Evolutionary conservation across 2,888 invertebrate species (phyloP), one percentile per base, ranked within the genome.

Genomic region (Ethmia dodecea): DNA sequence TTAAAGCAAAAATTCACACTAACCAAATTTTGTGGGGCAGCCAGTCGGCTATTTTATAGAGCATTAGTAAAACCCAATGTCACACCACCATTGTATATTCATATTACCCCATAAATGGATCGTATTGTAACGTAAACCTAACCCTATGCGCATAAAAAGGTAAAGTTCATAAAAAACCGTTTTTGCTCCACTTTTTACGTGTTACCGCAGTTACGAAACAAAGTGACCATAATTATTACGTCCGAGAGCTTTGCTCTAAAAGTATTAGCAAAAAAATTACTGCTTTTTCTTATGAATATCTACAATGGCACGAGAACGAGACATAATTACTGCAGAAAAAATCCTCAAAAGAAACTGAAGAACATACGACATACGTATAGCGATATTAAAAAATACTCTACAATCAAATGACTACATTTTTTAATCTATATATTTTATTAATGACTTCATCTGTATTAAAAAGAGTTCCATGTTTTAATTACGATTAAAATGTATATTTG

Each of bases 151-250:
- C 47, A 51, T 57, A 59, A 62, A 61, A 71, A 65, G 53, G 50
- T 50, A 47, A 49, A 46, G 52, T 53, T 63, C 65, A 71, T 63
- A 63, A 61, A 59, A 52, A 46, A 49, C 20, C 55, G 13, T 78
- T 83, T 80, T 80, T 83, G 77, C 80, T 77, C 75, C 49, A 77
- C 46, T 83, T 84, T 81, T 83, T 77, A 62, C 55, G 42, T 45
- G 51, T 60, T 49, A 81, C 84, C 84, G 57, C 84, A 81, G 70
- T 73, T 63, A 61, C 53, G 51, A 66, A 80, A 84, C 79, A 83
- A 71, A 57, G 64, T 64, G 55, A 47, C 53, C 58, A 51, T 60
- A 60, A 61, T 74, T 62, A 74, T 63, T 40, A 38, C 36, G 33
- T 33, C n/a, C 18, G 26, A 35, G 30, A 31, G n/a, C 29, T 24